Percentiles rank a stretch among this genome's conserved stretches.
Evolutionary conservation across 1,140 invertebrate genomes (phyloP).

Genomic region (Mylabris phalerata): DNA sequence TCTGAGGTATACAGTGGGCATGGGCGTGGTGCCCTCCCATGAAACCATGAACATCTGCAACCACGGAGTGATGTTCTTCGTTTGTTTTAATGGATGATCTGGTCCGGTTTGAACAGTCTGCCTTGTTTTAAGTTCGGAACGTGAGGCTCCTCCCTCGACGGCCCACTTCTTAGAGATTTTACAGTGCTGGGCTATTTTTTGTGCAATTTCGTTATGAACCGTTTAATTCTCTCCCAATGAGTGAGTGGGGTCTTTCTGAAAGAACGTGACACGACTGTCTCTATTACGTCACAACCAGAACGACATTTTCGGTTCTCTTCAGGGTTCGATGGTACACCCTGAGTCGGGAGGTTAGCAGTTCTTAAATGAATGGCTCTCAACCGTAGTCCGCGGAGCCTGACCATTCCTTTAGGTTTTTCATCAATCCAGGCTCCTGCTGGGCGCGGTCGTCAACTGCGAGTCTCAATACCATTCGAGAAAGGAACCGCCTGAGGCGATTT

Average conservation of each 20-base stretch:
- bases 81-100: conserved; percentile 7
- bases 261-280: conserved; percentile 15
- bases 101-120: conserved; percentile 6
- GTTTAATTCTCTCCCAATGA: conserved; percentile 5
- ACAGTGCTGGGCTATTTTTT: conserved; percentile 6
- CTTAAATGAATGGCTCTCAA: conserved; percentile 20
- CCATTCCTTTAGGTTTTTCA: conserved; percentile 11
- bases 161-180: background rate
- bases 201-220: conserved; percentile 12
- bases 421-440: conserved; percentile 7
- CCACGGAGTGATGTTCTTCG: background rate
- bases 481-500: conserved; percentile 4
- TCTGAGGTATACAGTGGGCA: too few relatives aligned
- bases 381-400: conserved; percentile 15
- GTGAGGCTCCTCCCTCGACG: conserved; percentile 10
- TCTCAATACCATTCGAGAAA: background rate
- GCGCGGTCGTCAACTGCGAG: conserved; percentile 1
- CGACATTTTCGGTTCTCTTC: too few relatives aligned
- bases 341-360: conserved; percentile 18
- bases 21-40: conserved; percentile 15
- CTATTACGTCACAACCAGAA: conserved; percentile 3
- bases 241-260: conserved; percentile 3
- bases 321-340: background rate
- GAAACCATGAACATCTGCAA: conserved; percentile 9
- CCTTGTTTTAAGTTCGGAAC: background rate